Evolutionary conservation across 2,797 vertebrate genomes (phyloP), one percentile per base, ranked within the genome.

Genomic region (Pipistrellus pygmaeus): DNA sequence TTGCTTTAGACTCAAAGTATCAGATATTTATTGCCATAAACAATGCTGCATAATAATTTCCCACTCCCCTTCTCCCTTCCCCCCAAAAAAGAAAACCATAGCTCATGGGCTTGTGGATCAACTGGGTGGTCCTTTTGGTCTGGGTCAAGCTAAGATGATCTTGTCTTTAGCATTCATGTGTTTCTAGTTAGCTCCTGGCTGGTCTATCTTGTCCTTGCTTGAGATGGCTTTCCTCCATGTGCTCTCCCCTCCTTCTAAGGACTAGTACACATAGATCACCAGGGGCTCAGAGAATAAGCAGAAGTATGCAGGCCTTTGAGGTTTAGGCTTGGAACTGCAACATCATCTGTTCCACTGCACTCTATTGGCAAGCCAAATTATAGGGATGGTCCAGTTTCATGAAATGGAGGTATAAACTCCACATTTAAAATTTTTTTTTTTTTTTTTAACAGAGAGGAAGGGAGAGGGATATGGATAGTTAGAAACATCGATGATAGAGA

Each of bases 291-390:
- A 90, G 25, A 90, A 3, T 0, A 46, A 92, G 20, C 13, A 88
- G 27, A 66, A 84, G 11, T 83, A 9, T 73, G 6, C n/a, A 62
- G 81, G 30, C 11, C 21, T 86, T 87, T 89, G n/a, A 93, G 55
- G 18, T 64, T n/a, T 84, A 91, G 21, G 32, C 13, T 77, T 94
- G 23, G 18, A 95, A 93, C 11, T 86, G 17, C 20, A 95, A 51
- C 13, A 66, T 2, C n/a, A 76, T 80, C 32, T 77, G 18, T 85
- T 75, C 75, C 15, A 82, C 20, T 90, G 23, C 3, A 85, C 85
- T 93, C 48, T 81, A 66, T 30, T 95, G 62, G 81, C 75, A 82
- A 86, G 75, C 5, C 27, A 86, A 93, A 17, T 91, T 55, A 57
- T n/a, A 69, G 51, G 13, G 17, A 18, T 48, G 41, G 41, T 32